Base-by-base conservation (phyloP, 37 sponge, comb jelly and placozoan genomes). In the Aplysina aerophoba region DNA sequence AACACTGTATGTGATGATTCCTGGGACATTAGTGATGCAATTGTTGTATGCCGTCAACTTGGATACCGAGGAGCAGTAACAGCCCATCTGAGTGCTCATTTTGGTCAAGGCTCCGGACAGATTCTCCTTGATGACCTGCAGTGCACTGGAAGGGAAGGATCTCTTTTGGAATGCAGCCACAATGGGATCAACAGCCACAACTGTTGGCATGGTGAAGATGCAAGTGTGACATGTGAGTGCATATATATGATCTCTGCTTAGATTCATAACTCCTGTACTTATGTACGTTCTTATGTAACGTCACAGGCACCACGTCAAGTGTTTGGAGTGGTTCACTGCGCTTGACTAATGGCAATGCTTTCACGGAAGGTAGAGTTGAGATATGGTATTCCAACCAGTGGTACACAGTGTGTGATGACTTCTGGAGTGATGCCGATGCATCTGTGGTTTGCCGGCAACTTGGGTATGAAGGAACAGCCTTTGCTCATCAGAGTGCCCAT, bases 381-480 rank as follows among this genome's bases (percentile, higher is more conserved):
- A 24, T 84, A 36, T 84, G 53, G n/a, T 28, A 4, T 67, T 33
- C 36, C 0, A 55, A 41, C 12, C 74, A 71, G 39, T 84, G 85
- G 85, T 61, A 74, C 17, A 84, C 73, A 21, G 85, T 84, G 17
- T 84, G 85, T 71, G 85, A 84, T 84, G 85, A 84, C 13, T 24
- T 2, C 34, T 84, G 85, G 85, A 55, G 59, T 33, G 33, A 31
- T 27, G 22, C 28, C 2, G 73, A 84, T 69, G 57, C 85, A 33
- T 1, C 13, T 44, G 85, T 84, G 36, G 85, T 71, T 20, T 84
- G 85, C 37, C 33, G 85, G 72, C 59, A 54, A n/a, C 74, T 84
- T 14, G 85, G 85, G 41, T 84, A 40, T 50, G 54, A 30, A 73
- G 75, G 75, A 15, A 58, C 85, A 31, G n/a, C 72, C 11, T 55